Percentiles rank a stretch among this genome's conserved stretches.
These are phyloP conservation scores for Eciton burchellii DNA, from an alignment of 1,140 invertebrate genomes.

Conservation along the genomic window DNA sequence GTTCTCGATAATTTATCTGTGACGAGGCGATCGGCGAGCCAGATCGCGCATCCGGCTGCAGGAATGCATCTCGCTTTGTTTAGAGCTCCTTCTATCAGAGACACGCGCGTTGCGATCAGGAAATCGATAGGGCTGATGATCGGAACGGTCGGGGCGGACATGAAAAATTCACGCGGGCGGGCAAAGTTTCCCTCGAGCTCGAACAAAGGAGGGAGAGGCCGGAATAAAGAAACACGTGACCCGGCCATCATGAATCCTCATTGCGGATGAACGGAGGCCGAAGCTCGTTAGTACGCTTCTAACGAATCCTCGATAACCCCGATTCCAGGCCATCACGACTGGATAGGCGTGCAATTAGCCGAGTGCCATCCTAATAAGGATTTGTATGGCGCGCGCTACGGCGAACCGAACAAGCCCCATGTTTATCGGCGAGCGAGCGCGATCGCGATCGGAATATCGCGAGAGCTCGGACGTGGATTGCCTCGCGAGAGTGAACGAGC, in stretches of 20 bases:
- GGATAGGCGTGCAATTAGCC: slow-evolving; percentile 67
- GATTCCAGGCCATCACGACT: slow-evolving; percentile 48
- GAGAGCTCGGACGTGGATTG: background rate
- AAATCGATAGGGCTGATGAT: background rate
- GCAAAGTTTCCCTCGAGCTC: background rate
- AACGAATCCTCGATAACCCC: slow-evolving; percentile 63
- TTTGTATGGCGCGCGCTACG: slow-evolving; percentile 63
- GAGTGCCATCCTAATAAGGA: slow-evolving; percentile 73
- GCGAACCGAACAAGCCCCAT: slow-evolving; percentile 62
- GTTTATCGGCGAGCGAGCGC: slow-evolving; percentile 59
- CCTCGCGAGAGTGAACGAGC: too few species aligned
- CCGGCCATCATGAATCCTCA: slow-evolving; percentile 32
- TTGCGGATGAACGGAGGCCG: slow-evolving; percentile 41
- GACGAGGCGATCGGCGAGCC: too few species aligned
- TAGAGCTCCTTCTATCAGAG: background rate
- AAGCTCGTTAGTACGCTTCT: slow-evolving; percentile 64
- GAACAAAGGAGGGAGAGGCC: background rate
- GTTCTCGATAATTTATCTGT: too few species aligned
- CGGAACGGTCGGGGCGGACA: background rate
- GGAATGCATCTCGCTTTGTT: too few species aligned
- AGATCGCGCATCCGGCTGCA: too few species aligned
- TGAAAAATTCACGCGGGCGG: background rate
- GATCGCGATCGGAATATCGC: slow-evolving; percentile 5
- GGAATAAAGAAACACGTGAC: slow-evolving; percentile 19
- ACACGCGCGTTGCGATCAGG: background rate